Conservation (phyloP, 1,140 invertebrate genomes). For the Cyclargus thomasi region DNA sequence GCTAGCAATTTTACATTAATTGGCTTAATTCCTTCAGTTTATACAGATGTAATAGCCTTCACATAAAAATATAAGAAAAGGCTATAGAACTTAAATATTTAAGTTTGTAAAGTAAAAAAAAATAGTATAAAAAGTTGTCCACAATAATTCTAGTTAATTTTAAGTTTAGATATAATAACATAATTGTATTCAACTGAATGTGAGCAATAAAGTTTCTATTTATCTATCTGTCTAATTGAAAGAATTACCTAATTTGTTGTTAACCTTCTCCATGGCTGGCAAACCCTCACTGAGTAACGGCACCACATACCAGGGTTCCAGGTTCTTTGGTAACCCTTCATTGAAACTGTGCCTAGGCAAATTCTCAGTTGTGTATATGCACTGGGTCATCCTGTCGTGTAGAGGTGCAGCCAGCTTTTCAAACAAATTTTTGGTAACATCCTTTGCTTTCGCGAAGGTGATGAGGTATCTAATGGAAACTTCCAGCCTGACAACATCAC, state of each 20-base stretch:
- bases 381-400: slow-evolving; percentile 87
- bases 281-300: slow-evolving; percentile 86
- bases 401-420: slow-evolving; percentile 78
- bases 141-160: too few relatives aligned
- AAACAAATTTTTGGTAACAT: slow-evolving; percentile 65
- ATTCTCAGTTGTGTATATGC: slow-evolving; percentile 82
- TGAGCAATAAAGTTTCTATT: background rate
- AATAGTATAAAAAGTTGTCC: too few relatives aligned
- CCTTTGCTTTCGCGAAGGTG: slow-evolving; percentile 59
- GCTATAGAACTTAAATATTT: too few relatives aligned
- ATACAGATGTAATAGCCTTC: too few relatives aligned
- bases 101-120: too few relatives aligned
- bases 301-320: slow-evolving; percentile 88
- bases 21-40: too few relatives aligned
- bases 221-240: background rate
- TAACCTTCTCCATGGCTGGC: slow-evolving; percentile 88
- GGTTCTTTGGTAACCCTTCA: slow-evolving; percentile 77
- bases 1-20: background rate
- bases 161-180: too few relatives aligned
- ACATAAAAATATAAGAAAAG: too few relatives aligned
- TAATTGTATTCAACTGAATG: too few relatives aligned
- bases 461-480: slow-evolving; percentile 87
- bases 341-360: slow-evolving; percentile 84
- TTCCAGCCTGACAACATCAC: slow-evolving; percentile 86
- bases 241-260: slow-evolving; percentile 83